Evolutionary conservation across 2,113 vertebrate species (phyloP).

Genomic region (Chloebia gouldiae): DNA sequence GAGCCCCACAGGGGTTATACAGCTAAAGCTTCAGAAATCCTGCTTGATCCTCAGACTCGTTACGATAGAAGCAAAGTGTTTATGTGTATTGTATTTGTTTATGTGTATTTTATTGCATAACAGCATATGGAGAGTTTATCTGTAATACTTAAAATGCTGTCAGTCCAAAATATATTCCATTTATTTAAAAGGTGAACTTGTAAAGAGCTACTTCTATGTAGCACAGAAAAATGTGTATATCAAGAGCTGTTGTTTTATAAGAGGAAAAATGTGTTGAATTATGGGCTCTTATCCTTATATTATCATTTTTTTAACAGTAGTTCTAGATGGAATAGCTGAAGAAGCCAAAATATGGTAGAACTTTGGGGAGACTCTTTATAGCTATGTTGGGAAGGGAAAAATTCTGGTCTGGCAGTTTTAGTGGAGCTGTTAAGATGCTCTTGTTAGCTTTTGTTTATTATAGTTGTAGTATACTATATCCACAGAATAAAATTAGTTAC

Average conservation of each 20-base stretch:
- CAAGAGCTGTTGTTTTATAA: not conserved
- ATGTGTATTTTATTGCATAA: conserved; percentile 18
- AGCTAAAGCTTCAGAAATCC: conserved; percentile 41
- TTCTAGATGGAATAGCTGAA: not conserved
- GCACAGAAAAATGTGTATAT: not conserved
- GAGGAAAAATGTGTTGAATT: not conserved
- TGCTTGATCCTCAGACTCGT: conserved; percentile 3
- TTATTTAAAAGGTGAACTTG: not conserved
- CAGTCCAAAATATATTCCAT: not conserved
- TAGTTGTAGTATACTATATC: not conserved
- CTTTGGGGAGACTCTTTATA: not conserved
- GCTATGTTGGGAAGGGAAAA: not conserved
- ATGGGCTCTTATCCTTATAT: not conserved
- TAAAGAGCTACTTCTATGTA: not conserved
- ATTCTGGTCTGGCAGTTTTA: not conserved
- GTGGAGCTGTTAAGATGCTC: not conserved
- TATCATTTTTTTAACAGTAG: not conserved
- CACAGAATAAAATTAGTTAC: not conserved
- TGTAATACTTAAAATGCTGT: not conserved
- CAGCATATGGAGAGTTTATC: not conserved
- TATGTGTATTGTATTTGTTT: not conserved
- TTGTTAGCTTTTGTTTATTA: not conserved
- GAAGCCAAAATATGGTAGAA: not conserved
- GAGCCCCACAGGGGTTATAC: not conserved
- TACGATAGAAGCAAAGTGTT: not conserved